Base-by-base conservation (phyloP, 1,140 invertebrate species). In the Amphibalanus amphitrite region DNA sequence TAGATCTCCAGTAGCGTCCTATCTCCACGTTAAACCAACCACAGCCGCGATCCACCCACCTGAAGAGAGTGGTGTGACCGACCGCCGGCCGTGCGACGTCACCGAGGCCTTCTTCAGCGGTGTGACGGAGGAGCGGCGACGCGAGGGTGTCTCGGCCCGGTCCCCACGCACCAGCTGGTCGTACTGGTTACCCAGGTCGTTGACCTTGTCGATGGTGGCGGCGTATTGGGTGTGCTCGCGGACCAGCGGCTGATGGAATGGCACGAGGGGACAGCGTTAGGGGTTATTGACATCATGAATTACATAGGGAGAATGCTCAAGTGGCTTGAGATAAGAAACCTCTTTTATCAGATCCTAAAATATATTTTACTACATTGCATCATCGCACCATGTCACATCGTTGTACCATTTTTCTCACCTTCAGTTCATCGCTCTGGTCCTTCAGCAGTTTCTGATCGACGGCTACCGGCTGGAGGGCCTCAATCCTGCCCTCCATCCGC, bases 211-310 rank as follows among this genome's bases (percentile, higher is more conserved):
- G 71, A 97, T 89, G 25, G 88, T 93, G 0, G 85, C 81, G 0
- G 85, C 87, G 81, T 89, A 95, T 76, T 92, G 40, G 90, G 4
- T 86, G 81, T 95, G 91, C 77, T 96, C 93, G 77, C 94, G 93
- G 28, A 89, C 81, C 47, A 97, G 84, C 0, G 93, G 93, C 81
- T 86, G 78, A 29, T 15, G 33, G 33, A n/a, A n/a, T n/a, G n/a
- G 33, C 33, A 38, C 15, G 33, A 4, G 33, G 4, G 15, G 33
- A 38, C 33, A 38, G 33, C 15, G 33, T 15, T n/a, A n/a, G 33
- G 33, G 4, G 33, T 38, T 38, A 38, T 4, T 15, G 4, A 38
- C 15, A 38, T 15, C 15, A 38, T 38, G 15, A 38, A 15, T 38
- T n/a, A n/a, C n/a, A n/a, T n/a, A n/a, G n/a, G n/a, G n/a, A n/a